Percentiles rank a stretch among this genome's conserved stretches.
Evolutionary conservation across 2,888 invertebrate species (phyloP).

Genomic region (Pollenia amentaria): DNA sequence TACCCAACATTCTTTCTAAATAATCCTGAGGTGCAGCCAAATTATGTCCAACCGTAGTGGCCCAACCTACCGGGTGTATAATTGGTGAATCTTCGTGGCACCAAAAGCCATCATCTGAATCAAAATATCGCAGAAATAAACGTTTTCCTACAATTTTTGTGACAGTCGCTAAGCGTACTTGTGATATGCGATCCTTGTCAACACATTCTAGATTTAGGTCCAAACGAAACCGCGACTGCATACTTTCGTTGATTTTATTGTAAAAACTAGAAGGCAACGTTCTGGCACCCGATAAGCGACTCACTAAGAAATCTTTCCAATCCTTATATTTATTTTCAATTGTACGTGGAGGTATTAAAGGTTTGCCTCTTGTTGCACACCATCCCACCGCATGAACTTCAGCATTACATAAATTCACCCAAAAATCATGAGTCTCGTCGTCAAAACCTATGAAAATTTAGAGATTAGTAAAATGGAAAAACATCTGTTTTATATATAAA

Average conservation of each 20-base stretch:
- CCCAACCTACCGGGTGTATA: slow-evolving; percentile 99
- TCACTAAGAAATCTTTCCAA: slow-evolving; percentile 98
- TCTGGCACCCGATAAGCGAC: slow-evolving; percentile 96
- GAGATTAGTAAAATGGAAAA: neutral
- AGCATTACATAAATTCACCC: slow-evolving; percentile 97
- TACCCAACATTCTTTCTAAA: slow-evolving; percentile 89
- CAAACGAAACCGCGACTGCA: slow-evolving; percentile 92
- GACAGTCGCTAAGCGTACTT: slow-evolving; percentile 95
- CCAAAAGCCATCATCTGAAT: slow-evolving; percentile 96
- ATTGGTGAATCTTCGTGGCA: slow-evolving; percentile 97
- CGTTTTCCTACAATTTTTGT: slow-evolving; percentile 96
- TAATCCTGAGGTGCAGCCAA: slow-evolving; percentile 93
- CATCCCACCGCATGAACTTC: slow-evolving; percentile 99
- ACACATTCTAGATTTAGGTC: slow-evolving; percentile 96
- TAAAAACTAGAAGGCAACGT: slow-evolving; percentile 97
- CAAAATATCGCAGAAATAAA: slow-evolving; percentile 95
- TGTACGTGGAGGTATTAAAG: slow-evolving; percentile 95
- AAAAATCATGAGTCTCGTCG: slow-evolving; percentile 95
- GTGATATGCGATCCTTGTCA: slow-evolving; percentile 97
- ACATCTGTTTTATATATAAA: neutral
- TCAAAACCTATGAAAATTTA: slow-evolving; percentile 88
- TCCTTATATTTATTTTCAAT: slow-evolving; percentile 97
- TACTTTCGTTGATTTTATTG: slow-evolving; percentile 92
- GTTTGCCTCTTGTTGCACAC: slow-evolving; percentile 98
- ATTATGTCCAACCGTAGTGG: slow-evolving; percentile 94